Evolutionary conservation across 2,888 invertebrate species (phyloP).

Genomic region (Fabriciana adippe): DNA sequence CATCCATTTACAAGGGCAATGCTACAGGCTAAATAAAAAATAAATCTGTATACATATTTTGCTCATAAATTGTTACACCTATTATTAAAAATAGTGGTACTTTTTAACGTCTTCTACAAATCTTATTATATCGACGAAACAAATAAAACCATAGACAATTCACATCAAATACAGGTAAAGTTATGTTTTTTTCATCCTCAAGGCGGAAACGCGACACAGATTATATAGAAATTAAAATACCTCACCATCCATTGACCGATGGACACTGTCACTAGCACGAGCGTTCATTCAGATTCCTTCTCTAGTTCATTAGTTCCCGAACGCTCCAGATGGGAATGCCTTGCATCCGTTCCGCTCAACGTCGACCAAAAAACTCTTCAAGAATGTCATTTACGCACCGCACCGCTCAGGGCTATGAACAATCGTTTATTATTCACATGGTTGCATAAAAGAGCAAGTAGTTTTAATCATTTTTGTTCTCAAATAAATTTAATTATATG

Average conservation of each 20-base stretch:
- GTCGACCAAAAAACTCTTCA: conserved; percentile 67
- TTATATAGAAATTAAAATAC: conserved; percentile 39
- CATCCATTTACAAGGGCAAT: too few species aligned
- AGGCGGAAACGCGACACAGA: conserved; percentile 35
- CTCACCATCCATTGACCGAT: conserved; percentile 37
- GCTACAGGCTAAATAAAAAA: too few species aligned
- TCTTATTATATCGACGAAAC: too few species aligned
- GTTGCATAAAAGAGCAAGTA: conserved; percentile 38
- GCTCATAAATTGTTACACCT: too few species aligned
- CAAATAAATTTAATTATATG: too few species aligned
- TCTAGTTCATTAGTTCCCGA: conserved; percentile 56
- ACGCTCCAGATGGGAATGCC: conserved; percentile 54
- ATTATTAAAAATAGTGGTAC: too few species aligned
- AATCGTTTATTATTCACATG: conserved; percentile 48
- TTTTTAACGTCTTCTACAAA: too few species aligned
- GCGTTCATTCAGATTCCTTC: conserved; percentile 49
- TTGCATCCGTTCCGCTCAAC: conserved; percentile 66
- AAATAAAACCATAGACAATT: not conserved
- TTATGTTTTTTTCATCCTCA: conserved; percentile 5
- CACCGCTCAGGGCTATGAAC: conserved; percentile 43
- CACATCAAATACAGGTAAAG: not conserved
- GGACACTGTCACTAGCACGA: conserved; percentile 28
- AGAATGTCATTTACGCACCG: conserved; percentile 72
- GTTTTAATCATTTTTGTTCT: too few species aligned
- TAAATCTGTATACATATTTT: too few species aligned